Conservation (phyloP, 2,113 vertebrate species). For the Jacana jacana region DNA sequence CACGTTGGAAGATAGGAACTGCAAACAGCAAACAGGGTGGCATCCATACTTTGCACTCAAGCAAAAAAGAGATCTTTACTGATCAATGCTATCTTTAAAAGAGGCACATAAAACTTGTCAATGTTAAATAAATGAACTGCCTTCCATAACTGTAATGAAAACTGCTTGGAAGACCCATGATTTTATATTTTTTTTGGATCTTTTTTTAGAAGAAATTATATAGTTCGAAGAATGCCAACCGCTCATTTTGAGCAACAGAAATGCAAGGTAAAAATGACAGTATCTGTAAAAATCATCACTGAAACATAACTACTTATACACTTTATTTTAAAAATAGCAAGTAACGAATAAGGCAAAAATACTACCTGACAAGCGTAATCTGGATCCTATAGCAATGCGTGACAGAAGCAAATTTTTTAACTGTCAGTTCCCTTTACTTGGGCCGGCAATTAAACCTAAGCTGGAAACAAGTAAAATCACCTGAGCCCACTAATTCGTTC, state of each 20-base stretch:
- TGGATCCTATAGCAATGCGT: rapidly evolving
- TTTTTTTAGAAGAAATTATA: background rate
- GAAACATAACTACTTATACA: background rate
- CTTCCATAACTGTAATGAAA: background rate
- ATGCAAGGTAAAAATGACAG: background rate
- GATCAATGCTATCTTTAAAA: background rate
- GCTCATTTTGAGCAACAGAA: background rate
- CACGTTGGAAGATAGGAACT: background rate
- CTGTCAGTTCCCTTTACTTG: background rate
- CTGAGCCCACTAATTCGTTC: too few species aligned
- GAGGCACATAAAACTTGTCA: background rate
- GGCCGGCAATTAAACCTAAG: background rate
- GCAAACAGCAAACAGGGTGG: too few species aligned
- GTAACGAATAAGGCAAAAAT: background rate
- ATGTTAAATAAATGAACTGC: background rate
- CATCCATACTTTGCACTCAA: background rate
- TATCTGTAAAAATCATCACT: background rate
- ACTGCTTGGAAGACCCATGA: background rate
- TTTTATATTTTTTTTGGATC: background rate
- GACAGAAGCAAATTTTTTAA: background rate
- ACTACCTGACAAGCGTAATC: background rate
- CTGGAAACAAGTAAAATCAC: background rate
- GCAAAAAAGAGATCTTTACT: background rate
- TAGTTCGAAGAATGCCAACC: background rate
- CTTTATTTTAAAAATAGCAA: background rate